Evolutionary conservation across 2,888 invertebrate genomes (phyloP).

Genomic region (Tanytarsus gracilentus): DNA sequence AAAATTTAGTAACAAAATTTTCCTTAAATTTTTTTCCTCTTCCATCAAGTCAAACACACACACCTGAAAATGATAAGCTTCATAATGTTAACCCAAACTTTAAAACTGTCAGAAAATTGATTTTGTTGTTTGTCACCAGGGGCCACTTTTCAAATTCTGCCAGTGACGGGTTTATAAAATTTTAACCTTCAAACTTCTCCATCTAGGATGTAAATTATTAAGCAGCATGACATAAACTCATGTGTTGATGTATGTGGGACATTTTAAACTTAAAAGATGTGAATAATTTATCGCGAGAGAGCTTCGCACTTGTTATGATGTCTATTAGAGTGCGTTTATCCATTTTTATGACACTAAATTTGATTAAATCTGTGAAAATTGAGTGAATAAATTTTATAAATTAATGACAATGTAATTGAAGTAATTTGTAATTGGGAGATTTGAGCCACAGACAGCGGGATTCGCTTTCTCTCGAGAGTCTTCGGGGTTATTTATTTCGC

Average conservation of each 20-base stretch:
- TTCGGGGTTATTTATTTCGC: conserved; percentile 8
- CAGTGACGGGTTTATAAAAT: not conserved
- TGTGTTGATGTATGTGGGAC: not conserved
- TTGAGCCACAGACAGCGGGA: not conserved
- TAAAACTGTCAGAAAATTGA: too few relatives aligned
- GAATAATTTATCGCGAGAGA: too few relatives aligned
- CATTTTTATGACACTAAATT: not conserved
- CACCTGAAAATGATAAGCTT: too few relatives aligned
- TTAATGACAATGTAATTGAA: conserved; percentile 10
- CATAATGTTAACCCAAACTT: too few relatives aligned
- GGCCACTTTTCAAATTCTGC: not conserved
- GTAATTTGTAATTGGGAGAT: conserved; percentile 21
- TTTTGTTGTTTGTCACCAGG: not conserved
- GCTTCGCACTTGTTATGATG: too few relatives aligned
- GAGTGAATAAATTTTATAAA: not conserved
- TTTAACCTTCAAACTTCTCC: not conserved
- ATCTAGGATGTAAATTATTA: not conserved
- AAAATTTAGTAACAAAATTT: too few relatives aligned
- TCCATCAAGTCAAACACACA: too few relatives aligned
- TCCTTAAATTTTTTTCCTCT: too few relatives aligned
- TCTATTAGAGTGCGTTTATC: not conserved
- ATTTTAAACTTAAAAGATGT: not conserved
- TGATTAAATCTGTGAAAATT: not conserved
- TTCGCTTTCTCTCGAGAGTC: too few relatives aligned
- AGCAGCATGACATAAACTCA: not conserved